Evolutionary conservation across 2,888 invertebrate species (phyloP), one percentile per base, ranked within the genome.

Genomic region (Watsonalla binaria): DNA sequence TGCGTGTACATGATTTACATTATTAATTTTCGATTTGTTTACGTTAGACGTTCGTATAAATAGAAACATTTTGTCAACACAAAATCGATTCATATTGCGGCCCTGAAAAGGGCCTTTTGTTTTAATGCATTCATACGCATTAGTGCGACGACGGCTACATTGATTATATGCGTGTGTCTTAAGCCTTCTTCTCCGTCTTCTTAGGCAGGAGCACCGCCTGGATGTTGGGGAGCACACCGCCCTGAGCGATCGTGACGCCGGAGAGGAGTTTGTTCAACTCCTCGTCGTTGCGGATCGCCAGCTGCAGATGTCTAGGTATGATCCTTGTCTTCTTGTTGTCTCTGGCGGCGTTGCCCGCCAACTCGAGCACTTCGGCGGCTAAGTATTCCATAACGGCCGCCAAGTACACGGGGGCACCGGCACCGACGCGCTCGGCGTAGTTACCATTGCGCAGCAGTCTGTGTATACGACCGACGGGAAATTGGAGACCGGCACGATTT

Each of bases 171-270:
- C 24, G 24, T 24, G 24, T 24, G 24, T 24, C 24, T 24, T 24
- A 24, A 24, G 24, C 24, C 24, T 24, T 24, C 24, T 24, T 24
- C 24, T 24, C 24, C 24, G 24, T 24, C 24, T 24, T 24, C 24
- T 95, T 96, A 0, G 96, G 95, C 57, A 96, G 75, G 1, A 96
- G 85, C 13, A 94, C 93, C 5, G 95, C 92, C 70, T 95, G 94
- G 63, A 96, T 96, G 72, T 95, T 94, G 0, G 96, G 96, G 72
- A 97, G 78, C 0, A 97, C 96, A 68, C 96, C 97, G 57, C 96
- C 96, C 82, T 96, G 95, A 33, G 96, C 94, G 74, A 97, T 96
- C 14, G 96, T 96, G 2, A 96, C 96, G 46, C 95, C 94, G 0
- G 93, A 92, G 6, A 97, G 81, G 51, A 97, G 87, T 77, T 93